Percentiles rank a stretch among this genome's conserved stretches.
These are phyloP conservation scores for Raja brachyura DNA, from an alignment of 2,113 vertebrate genomes.

Conservation along the genomic window DNA sequence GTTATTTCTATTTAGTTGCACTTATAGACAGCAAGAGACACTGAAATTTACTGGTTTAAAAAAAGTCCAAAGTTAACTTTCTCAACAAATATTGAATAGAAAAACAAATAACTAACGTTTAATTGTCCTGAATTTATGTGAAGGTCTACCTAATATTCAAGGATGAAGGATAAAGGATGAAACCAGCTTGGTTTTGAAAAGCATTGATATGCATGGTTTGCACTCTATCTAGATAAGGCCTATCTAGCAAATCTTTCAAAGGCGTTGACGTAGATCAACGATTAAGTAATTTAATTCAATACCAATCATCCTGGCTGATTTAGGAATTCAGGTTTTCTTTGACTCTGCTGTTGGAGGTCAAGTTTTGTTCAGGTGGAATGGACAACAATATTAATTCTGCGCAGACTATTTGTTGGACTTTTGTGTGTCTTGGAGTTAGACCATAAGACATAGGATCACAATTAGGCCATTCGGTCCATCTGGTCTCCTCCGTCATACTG, in stretches of 20 bases:
- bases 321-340: background rate
- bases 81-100: too few species aligned
- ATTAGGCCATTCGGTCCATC: too few species aligned
- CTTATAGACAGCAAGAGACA: too few species aligned
- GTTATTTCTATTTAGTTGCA: too few species aligned
- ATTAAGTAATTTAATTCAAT: background rate
- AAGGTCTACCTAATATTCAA: too few species aligned
- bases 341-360: background rate
- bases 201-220: background rate
- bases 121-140: background rate
- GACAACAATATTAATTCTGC: background rate
- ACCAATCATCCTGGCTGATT: background rate
- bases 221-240: background rate
- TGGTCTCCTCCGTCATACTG: too few species aligned
- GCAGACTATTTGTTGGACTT: background rate
- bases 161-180: too few species aligned
- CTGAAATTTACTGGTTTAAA: too few species aligned
- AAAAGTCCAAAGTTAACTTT: too few species aligned
- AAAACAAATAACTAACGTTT: too few species aligned
- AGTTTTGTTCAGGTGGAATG: background rate
- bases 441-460: too few species aligned
- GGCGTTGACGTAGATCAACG: background rate
- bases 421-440: background rate
- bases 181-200: background rate
- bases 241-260: background rate